phyloP scores from a whole-genome alignment of 2,113 vertebrate genomes.

The Megaceryle maxima region DNA sequence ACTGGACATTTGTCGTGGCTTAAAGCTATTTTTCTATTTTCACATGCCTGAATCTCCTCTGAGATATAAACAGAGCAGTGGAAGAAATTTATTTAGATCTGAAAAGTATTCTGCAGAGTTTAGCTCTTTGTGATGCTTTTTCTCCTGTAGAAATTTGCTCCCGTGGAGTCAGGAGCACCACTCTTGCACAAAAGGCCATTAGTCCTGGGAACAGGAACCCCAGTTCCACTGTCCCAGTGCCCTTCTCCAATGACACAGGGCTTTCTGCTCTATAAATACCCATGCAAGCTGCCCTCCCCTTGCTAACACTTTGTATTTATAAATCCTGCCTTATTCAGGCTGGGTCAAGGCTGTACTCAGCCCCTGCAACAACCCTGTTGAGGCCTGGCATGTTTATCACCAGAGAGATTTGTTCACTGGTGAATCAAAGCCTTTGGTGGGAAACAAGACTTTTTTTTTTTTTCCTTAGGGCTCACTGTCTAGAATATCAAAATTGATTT shows the following conservation, averaged over 20 bases:
- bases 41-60: background rate
- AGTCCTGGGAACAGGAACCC: background rate
- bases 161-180: background rate
- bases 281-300: background rate
- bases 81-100: background rate
- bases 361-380: background rate
- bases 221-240: rapidly evolving
- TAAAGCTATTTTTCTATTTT: background rate
- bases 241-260: conserved; percentile 27
- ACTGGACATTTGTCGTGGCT: background rate
- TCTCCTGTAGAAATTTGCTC: background rate
- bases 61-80: background rate
- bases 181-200: background rate
- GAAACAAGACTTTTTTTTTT: background rate
- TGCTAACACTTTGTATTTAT: conserved; percentile 39
- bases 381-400: background rate
- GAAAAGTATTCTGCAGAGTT: background rate
- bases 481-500: background rate
- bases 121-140: background rate
- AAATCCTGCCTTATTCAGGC: background rate
- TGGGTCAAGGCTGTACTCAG: background rate
- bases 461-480: background rate
- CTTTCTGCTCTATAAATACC: conserved; percentile 46
- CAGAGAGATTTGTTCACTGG: rapidly evolving
- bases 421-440: background rate